phyloP scores from a whole-genome alignment of 2,113 vertebrate genomes.

The Atrichornis clamosus region DNA sequence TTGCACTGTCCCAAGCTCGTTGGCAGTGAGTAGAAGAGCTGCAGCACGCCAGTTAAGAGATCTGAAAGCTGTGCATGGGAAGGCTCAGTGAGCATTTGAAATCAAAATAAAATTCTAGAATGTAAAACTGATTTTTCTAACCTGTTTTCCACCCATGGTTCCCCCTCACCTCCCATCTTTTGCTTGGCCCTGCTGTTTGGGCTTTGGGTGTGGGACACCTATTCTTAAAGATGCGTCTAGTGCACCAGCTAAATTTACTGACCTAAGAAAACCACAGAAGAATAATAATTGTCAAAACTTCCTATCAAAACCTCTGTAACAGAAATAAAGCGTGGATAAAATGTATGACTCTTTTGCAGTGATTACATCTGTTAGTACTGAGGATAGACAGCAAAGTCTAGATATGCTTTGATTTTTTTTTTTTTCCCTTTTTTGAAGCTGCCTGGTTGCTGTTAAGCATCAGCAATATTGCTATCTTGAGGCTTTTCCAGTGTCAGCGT shows the following conservation, averaged over 20 bases:
- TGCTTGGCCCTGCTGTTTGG: background rate
- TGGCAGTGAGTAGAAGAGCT: background rate
- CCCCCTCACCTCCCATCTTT: background rate
- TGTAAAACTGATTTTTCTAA: background rate
- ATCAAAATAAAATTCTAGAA: background rate
- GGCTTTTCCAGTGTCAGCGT: background rate
- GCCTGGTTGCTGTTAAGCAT: background rate
- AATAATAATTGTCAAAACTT: background rate
- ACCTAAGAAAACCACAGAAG: background rate
- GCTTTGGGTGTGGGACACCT: background rate
- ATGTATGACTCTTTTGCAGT: background rate
- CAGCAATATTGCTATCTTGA: background rate
- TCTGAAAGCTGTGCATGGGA: background rate
- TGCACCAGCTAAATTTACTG: background rate
- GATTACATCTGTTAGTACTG: background rate
- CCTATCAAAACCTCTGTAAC: background rate
- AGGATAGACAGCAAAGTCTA: background rate
- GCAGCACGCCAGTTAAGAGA: background rate
- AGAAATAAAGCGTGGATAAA: background rate
- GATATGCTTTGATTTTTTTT: background rate
- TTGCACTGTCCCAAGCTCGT: accelerated
- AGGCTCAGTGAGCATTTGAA: background rate
- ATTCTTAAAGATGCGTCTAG: background rate
- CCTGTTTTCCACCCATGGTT: background rate
- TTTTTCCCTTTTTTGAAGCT: background rate